Conservation (phyloP, 2,113 vertebrate species). For the Gobius niger region DNA sequence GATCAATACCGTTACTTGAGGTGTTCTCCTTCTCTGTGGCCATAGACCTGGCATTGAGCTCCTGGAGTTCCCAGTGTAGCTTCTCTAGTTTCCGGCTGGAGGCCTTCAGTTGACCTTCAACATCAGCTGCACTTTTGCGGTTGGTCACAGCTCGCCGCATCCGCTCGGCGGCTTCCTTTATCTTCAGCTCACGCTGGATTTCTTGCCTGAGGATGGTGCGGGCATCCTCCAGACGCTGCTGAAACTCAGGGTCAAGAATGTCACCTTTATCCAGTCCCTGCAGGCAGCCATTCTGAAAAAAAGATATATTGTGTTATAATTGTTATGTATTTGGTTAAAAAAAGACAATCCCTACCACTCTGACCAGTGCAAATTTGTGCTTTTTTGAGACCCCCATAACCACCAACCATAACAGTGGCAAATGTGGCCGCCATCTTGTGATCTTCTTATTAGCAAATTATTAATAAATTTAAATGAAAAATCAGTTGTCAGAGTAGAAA, state of each 20-base stretch:
- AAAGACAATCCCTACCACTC: too few relatives aligned
- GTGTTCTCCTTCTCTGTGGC: constrained; percentile 60
- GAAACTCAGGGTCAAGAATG: constrained; percentile 77
- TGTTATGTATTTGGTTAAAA: too few relatives aligned
- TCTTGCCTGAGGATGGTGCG: constrained; percentile 71
- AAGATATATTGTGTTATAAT: too few relatives aligned
- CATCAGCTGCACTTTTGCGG: constrained; percentile 71
- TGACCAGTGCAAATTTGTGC: too few relatives aligned
- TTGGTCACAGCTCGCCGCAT: constrained; percentile 73
- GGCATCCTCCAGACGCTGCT: constrained; percentile 75
- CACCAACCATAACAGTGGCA: too few relatives aligned
- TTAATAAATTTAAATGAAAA: too few relatives aligned
- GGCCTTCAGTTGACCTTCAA: constrained; percentile 73
- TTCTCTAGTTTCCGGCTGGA: constrained; percentile 74
- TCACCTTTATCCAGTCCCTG: constrained; percentile 65
- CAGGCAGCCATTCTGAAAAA: constrained; percentile 54
- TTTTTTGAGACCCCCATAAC: too few relatives aligned
- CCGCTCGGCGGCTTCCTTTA: constrained; percentile 78
- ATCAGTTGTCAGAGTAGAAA: too few relatives aligned
- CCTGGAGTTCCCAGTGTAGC: constrained; percentile 76
- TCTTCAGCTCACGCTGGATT: constrained; percentile 81
- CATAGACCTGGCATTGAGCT: constrained; percentile 77
- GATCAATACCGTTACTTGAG: constrained; percentile 45
- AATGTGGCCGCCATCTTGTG: too few relatives aligned
- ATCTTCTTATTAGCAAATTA: too few relatives aligned